These are phyloP conservation scores for Chlamydotis undulata DNA, from an alignment of 2,113 vertebrate species.

Conservation along the genomic window DNA sequence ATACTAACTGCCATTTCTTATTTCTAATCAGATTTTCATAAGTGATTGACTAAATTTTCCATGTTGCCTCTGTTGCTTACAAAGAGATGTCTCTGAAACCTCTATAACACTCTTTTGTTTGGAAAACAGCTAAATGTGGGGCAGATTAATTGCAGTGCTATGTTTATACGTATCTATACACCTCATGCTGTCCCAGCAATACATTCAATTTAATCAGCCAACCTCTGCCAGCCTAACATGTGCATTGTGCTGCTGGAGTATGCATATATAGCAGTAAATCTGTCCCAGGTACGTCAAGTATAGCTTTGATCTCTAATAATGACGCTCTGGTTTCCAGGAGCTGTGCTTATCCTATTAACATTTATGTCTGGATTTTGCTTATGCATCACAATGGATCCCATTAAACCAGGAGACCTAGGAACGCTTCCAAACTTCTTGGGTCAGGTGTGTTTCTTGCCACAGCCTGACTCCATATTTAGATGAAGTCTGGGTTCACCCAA, in stretches of 20 bases:
- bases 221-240: not conserved
- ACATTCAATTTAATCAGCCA: not conserved
- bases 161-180: not conserved
- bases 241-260: not conserved
- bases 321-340: not conserved
- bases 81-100: not conserved
- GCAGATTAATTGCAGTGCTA: not conserved
- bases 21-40: not conserved
- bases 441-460: not conserved
- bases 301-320: conserved; percentile 43
- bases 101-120: not conserved
- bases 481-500: not conserved
- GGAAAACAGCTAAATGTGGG: not conserved
- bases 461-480: not conserved
- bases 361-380: conserved; percentile 39
- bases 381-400: conserved; percentile 3
- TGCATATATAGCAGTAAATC: conserved; percentile 34
- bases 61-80: not conserved
- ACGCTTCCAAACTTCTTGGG: not conserved
- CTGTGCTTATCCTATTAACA: conserved; percentile 37
- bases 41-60: not conserved
- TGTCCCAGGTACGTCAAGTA: not conserved
- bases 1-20: not conserved
- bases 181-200: not conserved
- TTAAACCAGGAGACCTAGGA: not conserved